These are phyloP conservation scores for Pammene aurita DNA, from an alignment of 2,888 invertebrate genomes.

Conservation along the genomic window DNA sequence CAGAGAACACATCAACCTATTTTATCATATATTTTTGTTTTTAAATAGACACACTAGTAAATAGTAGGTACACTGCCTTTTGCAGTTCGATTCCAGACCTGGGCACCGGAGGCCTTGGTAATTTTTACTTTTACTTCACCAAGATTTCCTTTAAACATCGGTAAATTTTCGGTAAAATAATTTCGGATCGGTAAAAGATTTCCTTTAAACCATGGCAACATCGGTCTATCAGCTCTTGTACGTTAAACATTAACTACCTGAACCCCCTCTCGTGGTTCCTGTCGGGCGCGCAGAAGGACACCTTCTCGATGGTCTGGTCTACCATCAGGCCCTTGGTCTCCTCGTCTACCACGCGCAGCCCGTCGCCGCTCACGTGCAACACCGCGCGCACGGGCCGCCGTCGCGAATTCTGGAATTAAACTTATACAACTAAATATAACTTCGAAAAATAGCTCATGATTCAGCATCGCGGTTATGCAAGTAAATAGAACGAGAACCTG, in stretches of 20 bases:
- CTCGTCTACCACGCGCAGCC: conserved; percentile 98
- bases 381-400: conserved; percentile 94
- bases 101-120: no score
- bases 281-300: conserved; percentile 99
- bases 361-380: conserved; percentile 96
- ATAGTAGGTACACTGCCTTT: no score
- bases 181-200: no score
- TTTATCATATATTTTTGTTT: no score
- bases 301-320: conserved; percentile 99
- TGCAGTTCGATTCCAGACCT: no score
- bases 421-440: not conserved
- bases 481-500: no score
- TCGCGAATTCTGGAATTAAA: conserved; percentile 88
- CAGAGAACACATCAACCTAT: no score
- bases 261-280: conserved; percentile 98
- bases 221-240: not conserved
- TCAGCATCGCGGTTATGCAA: no score
- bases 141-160: no score
- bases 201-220: not conserved
- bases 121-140: no score
- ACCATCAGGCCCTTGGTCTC: conserved; percentile 99
- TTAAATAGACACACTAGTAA: no score
- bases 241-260: conserved; percentile 57
- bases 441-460: not conserved
- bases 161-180: no score